Conservation (phyloP, 2,888 invertebrate genomes). For the Neocrepidodera transversa region DNA sequence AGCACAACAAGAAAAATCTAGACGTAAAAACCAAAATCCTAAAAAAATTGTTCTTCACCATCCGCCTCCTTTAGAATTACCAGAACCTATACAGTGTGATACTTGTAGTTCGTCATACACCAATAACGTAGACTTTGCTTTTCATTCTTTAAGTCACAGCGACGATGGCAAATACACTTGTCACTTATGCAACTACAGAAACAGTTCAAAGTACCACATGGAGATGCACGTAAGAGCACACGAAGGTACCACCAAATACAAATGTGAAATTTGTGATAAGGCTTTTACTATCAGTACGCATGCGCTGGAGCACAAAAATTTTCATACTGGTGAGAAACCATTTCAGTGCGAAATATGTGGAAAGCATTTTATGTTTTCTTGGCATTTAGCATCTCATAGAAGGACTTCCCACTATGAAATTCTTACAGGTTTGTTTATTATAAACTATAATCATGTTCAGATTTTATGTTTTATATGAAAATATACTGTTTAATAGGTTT, state of each 20-base stretch:
- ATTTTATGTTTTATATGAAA: no score
- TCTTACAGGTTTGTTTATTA: conserved; percentile 40
- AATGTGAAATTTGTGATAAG: conserved; percentile 47
- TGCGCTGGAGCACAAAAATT: conserved; percentile 60
- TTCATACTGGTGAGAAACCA: conserved; percentile 62
- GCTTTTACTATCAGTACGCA: conserved; percentile 59
- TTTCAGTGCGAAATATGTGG: conserved; percentile 52
- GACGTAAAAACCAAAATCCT: conserved; percentile 33
- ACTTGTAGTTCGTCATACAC: conserved; percentile 64
- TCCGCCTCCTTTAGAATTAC: conserved; percentile 46
- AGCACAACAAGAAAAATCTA: conserved; percentile 27
- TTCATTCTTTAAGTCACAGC: conserved; percentile 53
- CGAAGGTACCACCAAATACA: conserved; percentile 46
- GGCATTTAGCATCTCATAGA: conserved; percentile 64
- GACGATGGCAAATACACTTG: conserved; percentile 52
- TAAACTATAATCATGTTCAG: no score
- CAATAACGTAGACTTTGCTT: conserved; percentile 51
- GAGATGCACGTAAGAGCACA: conserved; percentile 51
- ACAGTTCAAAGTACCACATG: conserved; percentile 47
- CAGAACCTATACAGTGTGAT: conserved; percentile 62
- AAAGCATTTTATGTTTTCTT: conserved; percentile 63
- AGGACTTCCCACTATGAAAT: conserved; percentile 62
- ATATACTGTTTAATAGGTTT: no score
- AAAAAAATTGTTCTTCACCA: conserved; percentile 37
- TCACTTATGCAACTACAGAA: conserved; percentile 52